A percentile compares a stretch with the other conserved stretches of the same genome.
These are phyloP conservation scores for Guaruba guarouba DNA, from an alignment of 2,113 vertebrate genomes.

Conservation along the genomic window DNA sequence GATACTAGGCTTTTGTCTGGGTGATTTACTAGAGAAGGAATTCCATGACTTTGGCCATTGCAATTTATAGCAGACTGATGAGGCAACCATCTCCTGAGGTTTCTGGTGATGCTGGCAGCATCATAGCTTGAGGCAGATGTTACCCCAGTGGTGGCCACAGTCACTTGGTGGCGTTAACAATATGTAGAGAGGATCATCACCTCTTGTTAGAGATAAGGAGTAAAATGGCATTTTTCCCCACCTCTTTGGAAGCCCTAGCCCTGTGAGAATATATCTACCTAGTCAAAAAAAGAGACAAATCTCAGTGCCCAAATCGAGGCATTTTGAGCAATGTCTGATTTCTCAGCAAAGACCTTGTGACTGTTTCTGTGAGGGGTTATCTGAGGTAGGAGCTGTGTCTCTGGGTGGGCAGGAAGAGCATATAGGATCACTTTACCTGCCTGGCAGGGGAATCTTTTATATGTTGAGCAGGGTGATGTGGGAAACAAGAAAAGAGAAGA, in stretches of 20 bases:
- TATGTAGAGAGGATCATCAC: background rate
- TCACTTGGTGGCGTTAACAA: fast-evolving
- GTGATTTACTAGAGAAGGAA: background rate
- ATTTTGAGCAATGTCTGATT: background rate
- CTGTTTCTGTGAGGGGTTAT: background rate
- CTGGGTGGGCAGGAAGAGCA: background rate
- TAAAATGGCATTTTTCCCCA: background rate
- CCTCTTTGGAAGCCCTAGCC: background rate
- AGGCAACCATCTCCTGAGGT: background rate
- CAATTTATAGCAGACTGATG: background rate
- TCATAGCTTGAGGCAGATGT: background rate
- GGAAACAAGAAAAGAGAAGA: background rate
- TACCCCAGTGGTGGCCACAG: background rate
- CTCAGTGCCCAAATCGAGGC: background rate
- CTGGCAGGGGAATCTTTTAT: background rate
- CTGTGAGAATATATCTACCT: background rate
- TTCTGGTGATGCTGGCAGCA: background rate
- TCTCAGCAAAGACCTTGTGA: background rate
- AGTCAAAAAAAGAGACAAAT: background rate
- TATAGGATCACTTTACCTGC: background rate
- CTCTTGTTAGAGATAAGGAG: background rate
- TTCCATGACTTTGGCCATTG: background rate
- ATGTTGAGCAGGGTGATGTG: background rate
- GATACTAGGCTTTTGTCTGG: fast-evolving
- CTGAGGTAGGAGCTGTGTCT: background rate